Evolutionary conservation across 2,113 vertebrate genomes (phyloP), one percentile per base, ranked within the genome.

Genomic region (Glaucomys volans): DNA sequence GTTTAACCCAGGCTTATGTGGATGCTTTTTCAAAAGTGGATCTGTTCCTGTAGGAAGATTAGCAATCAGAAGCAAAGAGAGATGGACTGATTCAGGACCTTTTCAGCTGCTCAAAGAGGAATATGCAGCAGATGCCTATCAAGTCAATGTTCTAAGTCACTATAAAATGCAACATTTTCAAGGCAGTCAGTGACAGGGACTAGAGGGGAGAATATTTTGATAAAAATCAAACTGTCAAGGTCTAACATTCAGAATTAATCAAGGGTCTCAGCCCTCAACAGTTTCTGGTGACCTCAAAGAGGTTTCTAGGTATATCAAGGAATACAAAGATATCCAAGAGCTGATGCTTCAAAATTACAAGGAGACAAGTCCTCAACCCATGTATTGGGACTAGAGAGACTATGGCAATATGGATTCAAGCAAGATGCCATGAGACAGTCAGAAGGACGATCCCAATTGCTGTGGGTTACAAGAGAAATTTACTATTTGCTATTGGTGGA

Each of bases 221-320:
- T 87, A 69, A 84, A 97, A 96, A 87, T 64, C 62, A 40, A 85
- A 67, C 69, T 90, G 20, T 62, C 76, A 35, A 69, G 26, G 54
- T 22, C n/a, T 52, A 18, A 8, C 40, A 69, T 82, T 90, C 69
- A 87, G 20, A 95, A 96, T 79, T 94, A 47, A 24, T 89, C 67
- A 91, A 59, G 35, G 35, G 37, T 69, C 40, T 91, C 52, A 85
- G 74, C 8, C 13, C 7, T 96, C 5, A 28, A 67, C 42, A 67
- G 17, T 67, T 28, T 82, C n/a, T 69, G 30, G 20, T 32, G 0
- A 44, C 59, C 14, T 80, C 59, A 95, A 62, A 71, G 8, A 59
- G 13, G 2, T 86, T 64, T 10, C n/a, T 52, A 8, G 30, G n/a
- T 83, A 28, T 80, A 44, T n/a, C 26, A 44, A 74, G 20, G 32